These are phyloP conservation scores for Lypha dubia DNA, from an alignment of 2,888 invertebrate species.

Conservation along the genomic window DNA sequence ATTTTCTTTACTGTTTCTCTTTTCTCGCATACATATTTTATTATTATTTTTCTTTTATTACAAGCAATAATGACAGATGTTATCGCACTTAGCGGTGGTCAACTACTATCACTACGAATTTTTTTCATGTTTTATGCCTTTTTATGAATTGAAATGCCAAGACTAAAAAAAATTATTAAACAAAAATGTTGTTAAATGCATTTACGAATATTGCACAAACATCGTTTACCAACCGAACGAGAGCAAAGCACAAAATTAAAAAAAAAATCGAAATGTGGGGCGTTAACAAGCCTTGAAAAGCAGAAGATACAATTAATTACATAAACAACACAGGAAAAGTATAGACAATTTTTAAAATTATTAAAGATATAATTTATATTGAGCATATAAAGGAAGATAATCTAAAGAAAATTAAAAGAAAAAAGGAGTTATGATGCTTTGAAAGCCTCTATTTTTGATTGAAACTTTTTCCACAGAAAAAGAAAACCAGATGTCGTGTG, in stretches of 20 bases:
- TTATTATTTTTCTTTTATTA: conserved; percentile 19
- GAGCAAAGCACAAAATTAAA: background rate
- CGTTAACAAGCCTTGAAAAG: conserved; percentile 60
- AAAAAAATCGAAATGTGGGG: conserved; percentile 44
- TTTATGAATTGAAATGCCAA: conserved; percentile 55
- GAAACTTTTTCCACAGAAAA: too few relatives aligned
- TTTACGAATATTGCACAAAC: conserved; percentile 17
- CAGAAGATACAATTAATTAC: conserved; percentile 16
- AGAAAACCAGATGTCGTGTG: too few relatives aligned
- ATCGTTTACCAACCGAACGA: background rate
- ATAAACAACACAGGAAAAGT: conserved; percentile 29
- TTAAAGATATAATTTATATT: background rate
- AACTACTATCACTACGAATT: conserved; percentile 64
- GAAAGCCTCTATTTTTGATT: too few relatives aligned
- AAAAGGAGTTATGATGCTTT: too few relatives aligned
- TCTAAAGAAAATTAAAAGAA: background rate
- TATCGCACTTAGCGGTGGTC: conserved; percentile 65
- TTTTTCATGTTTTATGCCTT: conserved; percentile 60
- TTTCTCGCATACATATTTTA: conserved; percentile 12
- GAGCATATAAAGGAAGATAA: background rate
- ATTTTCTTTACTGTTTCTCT: too few relatives aligned
- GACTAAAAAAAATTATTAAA: background rate
- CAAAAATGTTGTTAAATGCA: conserved; percentile 31
- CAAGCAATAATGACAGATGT: conserved; percentile 66
- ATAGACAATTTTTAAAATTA: conserved; percentile 28